Evolutionary conservation across 1,140 invertebrate species (phyloP), one percentile per base, ranked within the genome.

Genomic region (Matsumurasca onukii): DNA sequence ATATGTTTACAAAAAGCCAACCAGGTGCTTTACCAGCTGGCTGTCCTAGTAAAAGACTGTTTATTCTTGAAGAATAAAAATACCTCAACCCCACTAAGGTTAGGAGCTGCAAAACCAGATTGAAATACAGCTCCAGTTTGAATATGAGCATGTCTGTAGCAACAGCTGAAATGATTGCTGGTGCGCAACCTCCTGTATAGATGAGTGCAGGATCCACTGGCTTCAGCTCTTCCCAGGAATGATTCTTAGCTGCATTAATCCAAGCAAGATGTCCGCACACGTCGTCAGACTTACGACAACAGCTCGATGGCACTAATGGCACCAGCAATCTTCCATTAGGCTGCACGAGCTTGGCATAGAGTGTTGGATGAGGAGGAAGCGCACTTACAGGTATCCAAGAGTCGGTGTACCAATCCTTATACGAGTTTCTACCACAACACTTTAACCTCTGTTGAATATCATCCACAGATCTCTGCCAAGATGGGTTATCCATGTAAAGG

Each of bases 251-350:
- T 2, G 15, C 25, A 3, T 51, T 20, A 22, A 59, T 2, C 55
- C 55, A 59, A 9, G 22, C 22, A 5, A 2, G 55, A 29, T 59
- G 55, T 3, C 55, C 55, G 24, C 55, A 59, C 22, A 27, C 55
- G 9, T 9, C 22, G n/a, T 3, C 5, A 12, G 22, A 3, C 2
- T 9, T 9, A 22, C 55, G 15, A n/a, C 55, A 59, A 27, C 55
- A 59, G 25, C 55, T 59, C 5, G 55, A 27, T 3, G 55, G 55
- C 3, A 59, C 55, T 24, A 59, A n/a, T 3, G 55, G 55, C 2
- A 59, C 55, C 25, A 25, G 55, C 22, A 59, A 9, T 12, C 25
- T 13, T 1, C 55, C 55, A 9, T 13, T 59, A 5, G 55, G 22
- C 55, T 27, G 55, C 55, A 59, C 25, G 24, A 59, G 17, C 34